phyloP scores from a whole-genome alignment of 1,140 invertebrate genomes.

The Monochamus saltuarius region DNA sequence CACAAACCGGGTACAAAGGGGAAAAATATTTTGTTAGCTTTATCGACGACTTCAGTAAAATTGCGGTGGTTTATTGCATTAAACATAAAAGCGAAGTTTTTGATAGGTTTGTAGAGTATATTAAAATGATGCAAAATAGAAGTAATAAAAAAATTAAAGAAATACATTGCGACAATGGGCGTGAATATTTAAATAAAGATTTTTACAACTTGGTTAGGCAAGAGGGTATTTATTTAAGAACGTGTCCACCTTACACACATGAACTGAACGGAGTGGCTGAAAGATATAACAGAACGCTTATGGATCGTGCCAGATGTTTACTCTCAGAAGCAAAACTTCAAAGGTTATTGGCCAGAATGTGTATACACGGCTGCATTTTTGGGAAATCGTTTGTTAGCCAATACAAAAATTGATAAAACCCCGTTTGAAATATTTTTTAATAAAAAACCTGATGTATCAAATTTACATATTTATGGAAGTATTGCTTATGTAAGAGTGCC shows the following conservation, averaged over 20 bases:
- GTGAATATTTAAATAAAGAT: slow-evolving; percentile 29
- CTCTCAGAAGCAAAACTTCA: slow-evolving; percentile 33
- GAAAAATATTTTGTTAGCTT: slow-evolving; percentile 45
- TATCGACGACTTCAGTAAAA: slow-evolving; percentile 43
- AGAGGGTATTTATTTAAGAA: slow-evolving; percentile 36
- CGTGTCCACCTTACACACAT: slow-evolving; percentile 31
- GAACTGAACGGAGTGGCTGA: slow-evolving; percentile 37
- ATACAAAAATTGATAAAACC: no score
- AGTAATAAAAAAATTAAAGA: no score
- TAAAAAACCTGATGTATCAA: no score
- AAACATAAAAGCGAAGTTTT: slow-evolving; percentile 45
- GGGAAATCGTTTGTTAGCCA: no score
- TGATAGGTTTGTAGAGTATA: slow-evolving; percentile 31
- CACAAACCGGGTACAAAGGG: slow-evolving; percentile 26
- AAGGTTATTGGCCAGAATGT: neutral
- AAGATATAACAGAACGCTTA: slow-evolving; percentile 31
- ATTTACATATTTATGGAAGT: no score
- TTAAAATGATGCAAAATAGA: no score
- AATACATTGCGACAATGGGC: slow-evolving; percentile 4
- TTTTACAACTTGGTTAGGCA: slow-evolving; percentile 34
- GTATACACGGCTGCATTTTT: no score
- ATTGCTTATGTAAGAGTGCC: no score
- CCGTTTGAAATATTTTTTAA: no score
- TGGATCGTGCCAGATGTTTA: slow-evolving; percentile 37
- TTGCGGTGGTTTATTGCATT: slow-evolving; percentile 45